Evolutionary conservation across 2,113 vertebrate species (phyloP).

Genomic region (Semicossyphus pulcher): DNA sequence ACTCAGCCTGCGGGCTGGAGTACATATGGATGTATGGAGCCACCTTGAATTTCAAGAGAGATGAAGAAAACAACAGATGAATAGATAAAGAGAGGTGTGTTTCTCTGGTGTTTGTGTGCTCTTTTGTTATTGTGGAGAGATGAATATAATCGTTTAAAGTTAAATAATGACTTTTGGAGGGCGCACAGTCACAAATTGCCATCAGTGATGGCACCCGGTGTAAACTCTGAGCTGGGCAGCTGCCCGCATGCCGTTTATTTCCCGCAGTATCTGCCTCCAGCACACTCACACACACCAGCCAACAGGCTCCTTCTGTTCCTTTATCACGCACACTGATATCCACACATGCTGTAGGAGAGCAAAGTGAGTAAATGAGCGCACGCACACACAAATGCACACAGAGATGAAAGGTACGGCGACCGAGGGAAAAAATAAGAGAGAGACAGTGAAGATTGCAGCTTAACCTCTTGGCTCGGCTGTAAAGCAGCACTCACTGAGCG

Average conservation of each 20-base stretch:
- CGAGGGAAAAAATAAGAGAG: slow-evolving; percentile 61
- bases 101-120: background rate
- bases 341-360: slow-evolving; percentile 55
- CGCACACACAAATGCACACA: slow-evolving; percentile 47
- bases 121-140: slow-evolving; percentile 31
- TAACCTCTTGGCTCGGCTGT: slow-evolving; percentile 71
- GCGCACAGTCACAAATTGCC: slow-evolving; percentile 59
- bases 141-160: slow-evolving; percentile 40
- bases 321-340: slow-evolving; percentile 73
- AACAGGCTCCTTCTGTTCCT: slow-evolving; percentile 79
- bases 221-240: slow-evolving; percentile 69
- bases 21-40: slow-evolving; percentile 40
- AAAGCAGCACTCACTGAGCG: slow-evolving; percentile 71
- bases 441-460: slow-evolving; percentile 76
- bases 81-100: background rate
- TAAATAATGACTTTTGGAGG: slow-evolving; percentile 64
- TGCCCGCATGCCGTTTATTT: slow-evolving; percentile 71
- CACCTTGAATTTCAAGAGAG: slow-evolving; percentile 1
- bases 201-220: slow-evolving; percentile 65
- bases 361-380: slow-evolving; percentile 60
- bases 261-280: slow-evolving; percentile 78
- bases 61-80: slow-evolving; percentile 1
- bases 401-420: slow-evolving; percentile 66
- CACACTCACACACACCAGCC: slow-evolving; percentile 69
- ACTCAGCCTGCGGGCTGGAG: slow-evolving; percentile 46